Base-by-base conservation (phyloP, 2,797 vertebrate genomes). In the Phoeniculus purpureus region DNA sequence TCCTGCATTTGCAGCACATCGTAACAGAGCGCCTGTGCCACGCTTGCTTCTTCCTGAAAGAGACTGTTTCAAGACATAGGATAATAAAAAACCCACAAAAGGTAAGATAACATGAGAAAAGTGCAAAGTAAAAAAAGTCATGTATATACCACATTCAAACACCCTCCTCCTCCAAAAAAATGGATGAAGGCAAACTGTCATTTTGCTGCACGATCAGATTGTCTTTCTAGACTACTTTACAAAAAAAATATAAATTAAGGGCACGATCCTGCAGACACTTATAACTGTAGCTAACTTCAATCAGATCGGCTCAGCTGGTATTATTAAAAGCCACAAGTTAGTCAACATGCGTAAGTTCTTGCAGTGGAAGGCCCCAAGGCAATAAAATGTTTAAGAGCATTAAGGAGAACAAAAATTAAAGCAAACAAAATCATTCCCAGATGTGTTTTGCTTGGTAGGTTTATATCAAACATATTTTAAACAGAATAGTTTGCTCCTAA, bases 371-470 rank as follows among this genome's bases (percentile, higher is more conserved):
- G 82, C 92, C 94, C 90, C 62, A 94, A 94, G 92, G 95, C 96
- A 94, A 85, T 79, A 95, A 94, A 89, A 96, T 88, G 82, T 92
- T 91, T 92, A 95, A 95, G 83, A 97, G 87, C 94, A 91, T 93
- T 94, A 95, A 75, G 87, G 78, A 94, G 91, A 96, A 95, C 86
- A 94, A 94, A 97, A 97, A 96, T 93, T 94, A 95, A 97, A 96
- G 96, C 95, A 95, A 97, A 95, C 66, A 78, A 91, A 90, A 94
- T 92, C 95, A 92, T 83, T 92, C 88, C 94, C 93, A 95, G 90
- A 94, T 92, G 90, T 89, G 68, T 96, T 88, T 94, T 93, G 90
- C 94, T 94, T 94, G 95, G 85, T 94, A 94, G 78, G 73, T 84
- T 96, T 92, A 81, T 96, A 96, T 95, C 95, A 97, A 97, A 97